Evolutionary conservation across 1,140 invertebrate species (phyloP).

Genomic region (Orchestia grillus): DNA sequence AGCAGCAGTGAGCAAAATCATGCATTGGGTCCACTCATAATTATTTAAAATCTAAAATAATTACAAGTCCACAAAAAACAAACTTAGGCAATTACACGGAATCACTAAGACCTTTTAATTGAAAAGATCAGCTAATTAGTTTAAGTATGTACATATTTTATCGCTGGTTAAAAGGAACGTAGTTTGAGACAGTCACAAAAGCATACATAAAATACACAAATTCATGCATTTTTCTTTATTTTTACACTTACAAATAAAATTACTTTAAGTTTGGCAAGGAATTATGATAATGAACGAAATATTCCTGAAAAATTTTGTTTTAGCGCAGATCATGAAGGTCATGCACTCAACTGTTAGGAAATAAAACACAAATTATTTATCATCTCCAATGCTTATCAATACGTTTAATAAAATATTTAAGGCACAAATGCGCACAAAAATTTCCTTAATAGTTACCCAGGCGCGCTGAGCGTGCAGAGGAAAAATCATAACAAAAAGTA

Average conservation of each 20-base stretch:
- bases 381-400: not conserved
- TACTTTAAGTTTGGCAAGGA: not conserved
- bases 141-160: no score
- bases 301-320: not conserved
- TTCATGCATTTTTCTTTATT: not conserved
- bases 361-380: not conserved
- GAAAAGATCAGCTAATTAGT: not conserved
- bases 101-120: not conserved
- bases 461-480: not conserved
- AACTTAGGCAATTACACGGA: not conserved
- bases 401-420: not conserved
- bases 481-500: not conserved
- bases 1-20: not conserved
- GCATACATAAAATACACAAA: not conserved
- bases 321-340: not conserved
- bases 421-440: not conserved
- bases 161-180: not conserved
- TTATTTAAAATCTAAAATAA: not conserved
- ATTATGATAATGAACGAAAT: not conserved
- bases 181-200: not conserved
- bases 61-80: not conserved
- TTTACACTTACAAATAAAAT: not conserved
- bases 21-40: not conserved
- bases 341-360: not conserved
- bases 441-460: not conserved